Evolutionary conservation across 2,113 vertebrate species (phyloP).

Genomic region (Bujurquina vittata): DNA sequence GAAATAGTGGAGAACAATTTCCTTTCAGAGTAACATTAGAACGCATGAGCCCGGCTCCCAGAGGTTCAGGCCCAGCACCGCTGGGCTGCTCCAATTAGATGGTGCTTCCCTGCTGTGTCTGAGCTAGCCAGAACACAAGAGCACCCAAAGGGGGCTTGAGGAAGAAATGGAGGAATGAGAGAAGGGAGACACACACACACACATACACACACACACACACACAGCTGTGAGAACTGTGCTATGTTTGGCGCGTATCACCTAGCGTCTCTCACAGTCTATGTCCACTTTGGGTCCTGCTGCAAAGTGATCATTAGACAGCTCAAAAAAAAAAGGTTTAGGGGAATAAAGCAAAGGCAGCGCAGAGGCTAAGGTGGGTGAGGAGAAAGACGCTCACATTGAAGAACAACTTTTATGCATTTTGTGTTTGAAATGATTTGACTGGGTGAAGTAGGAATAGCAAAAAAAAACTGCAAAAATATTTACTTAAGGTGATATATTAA

Average conservation of each 20-base stretch:
- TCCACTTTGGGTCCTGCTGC: slow-evolving; percentile 35
- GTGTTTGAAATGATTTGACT: not conserved
- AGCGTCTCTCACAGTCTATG: slow-evolving; percentile 53
- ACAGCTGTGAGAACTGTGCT: slow-evolving; percentile 53
- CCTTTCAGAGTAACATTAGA: slow-evolving; percentile 90
- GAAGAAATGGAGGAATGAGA: slow-evolving; percentile 62
- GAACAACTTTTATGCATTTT: not conserved
- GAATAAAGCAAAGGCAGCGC: slow-evolving; percentile 18
- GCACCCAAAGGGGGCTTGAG: slow-evolving; percentile 77
- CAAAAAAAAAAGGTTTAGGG: not conserved
- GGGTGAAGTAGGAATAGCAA: not conserved
- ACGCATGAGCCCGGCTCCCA: slow-evolving; percentile 81
- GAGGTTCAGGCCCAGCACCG: slow-evolving; percentile 80
- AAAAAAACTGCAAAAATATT: not conserved
- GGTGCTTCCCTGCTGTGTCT: slow-evolving; percentile 85
- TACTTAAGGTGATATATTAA: not conserved
- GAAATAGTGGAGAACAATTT: slow-evolving; percentile 91
- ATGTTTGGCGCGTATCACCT: slow-evolving; percentile 60
- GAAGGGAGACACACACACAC: slow-evolving; percentile 30
- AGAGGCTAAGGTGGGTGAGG: not conserved
- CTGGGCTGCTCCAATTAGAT: slow-evolving; percentile 85
- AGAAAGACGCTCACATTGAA: not conserved
- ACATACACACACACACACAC: slow-evolving; percentile 26
- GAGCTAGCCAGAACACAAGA: slow-evolving; percentile 80
- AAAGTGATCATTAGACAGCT: slow-evolving; percentile 36